Percentiles rank a stretch among this genome's conserved stretches.
phyloP scores from a whole-genome alignment of 2,888 invertebrate genomes.

The Blastobasis lacticolella region DNA sequence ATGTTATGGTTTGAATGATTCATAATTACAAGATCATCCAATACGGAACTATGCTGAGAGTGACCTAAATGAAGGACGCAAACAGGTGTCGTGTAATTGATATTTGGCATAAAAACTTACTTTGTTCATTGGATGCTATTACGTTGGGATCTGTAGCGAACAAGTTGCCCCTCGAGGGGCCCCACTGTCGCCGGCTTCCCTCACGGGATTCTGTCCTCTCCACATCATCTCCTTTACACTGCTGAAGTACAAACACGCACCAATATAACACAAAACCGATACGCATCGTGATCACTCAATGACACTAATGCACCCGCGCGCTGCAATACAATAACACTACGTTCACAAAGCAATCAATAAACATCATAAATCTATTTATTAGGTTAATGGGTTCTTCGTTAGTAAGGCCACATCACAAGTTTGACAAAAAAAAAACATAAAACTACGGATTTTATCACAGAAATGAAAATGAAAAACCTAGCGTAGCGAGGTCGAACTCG shows the following conservation, averaged over 20 bases:
- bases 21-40: constrained; percentile 9
- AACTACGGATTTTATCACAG: constrained; percentile 40
- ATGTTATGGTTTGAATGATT: constrained; percentile 28
- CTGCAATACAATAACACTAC: constrained; percentile 44
- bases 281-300: constrained; percentile 68
- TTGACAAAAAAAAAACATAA: constrained; percentile 48
- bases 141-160: constrained; percentile 46
- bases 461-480: constrained; percentile 29
- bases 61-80: constrained; percentile 28
- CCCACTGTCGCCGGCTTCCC: constrained; percentile 54
- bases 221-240: constrained; percentile 64
- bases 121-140: constrained; percentile 57
- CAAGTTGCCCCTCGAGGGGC: constrained; percentile 56
- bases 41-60: not conserved
- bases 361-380: constrained; percentile 55
- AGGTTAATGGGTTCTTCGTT: constrained; percentile 32
- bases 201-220: constrained; percentile 63
- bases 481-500: constrained; percentile 44
- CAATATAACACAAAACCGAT: constrained; percentile 68
- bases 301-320: constrained; percentile 53
- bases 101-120: constrained; percentile 51
- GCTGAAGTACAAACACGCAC: constrained; percentile 67
- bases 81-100: constrained; percentile 49
- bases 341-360: constrained; percentile 49
- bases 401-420: constrained; percentile 57